Conservation (phyloP, 2,888 invertebrate species). For the Plagodis pulveraria region DNA sequence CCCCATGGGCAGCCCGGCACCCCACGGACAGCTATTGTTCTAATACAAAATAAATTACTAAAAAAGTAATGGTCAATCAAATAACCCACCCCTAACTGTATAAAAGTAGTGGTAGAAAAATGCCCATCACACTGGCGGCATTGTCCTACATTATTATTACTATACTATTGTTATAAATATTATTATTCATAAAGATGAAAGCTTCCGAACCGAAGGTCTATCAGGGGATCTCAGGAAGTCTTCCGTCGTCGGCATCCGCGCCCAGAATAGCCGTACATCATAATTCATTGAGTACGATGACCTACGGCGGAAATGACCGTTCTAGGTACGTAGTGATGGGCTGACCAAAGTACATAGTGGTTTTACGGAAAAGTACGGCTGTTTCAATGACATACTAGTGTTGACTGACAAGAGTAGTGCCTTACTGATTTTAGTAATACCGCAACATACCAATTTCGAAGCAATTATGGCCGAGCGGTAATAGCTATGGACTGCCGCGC, state of each 20-base stretch:
- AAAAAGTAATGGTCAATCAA: too few species aligned
- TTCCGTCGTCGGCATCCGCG: conserved; percentile 54
- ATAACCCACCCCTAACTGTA: too few species aligned
- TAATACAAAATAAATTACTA: too few species aligned
- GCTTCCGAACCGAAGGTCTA: conserved; percentile 28
- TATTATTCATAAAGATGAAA: conserved; percentile 18
- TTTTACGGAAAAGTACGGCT: conserved; percentile 10
- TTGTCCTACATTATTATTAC: too few species aligned
- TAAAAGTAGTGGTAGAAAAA: too few species aligned
- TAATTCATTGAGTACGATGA: conserved; percentile 54
- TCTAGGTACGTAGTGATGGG: conserved; percentile 40
- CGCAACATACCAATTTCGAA: too few species aligned
- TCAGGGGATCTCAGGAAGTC: conserved; percentile 40
- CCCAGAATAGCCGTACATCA: conserved; percentile 54
- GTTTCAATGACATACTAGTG: neutral
- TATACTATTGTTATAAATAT: conserved; percentile 15
- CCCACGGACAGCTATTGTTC: too few species aligned
- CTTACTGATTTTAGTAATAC: neutral
- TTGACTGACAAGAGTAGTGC: neutral
- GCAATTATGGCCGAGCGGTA: too few species aligned
- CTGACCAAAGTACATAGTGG: conserved; percentile 2
- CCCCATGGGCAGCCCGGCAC: too few species aligned
- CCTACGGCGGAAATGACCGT: conserved; percentile 45
- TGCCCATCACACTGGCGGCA: too few species aligned
- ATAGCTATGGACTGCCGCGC: too few species aligned